Percentiles rank a stretch among this genome's conserved stretches.
Conservation (phyloP, 2,888 invertebrate genomes). For the Ectemnius lituratus region DNA sequence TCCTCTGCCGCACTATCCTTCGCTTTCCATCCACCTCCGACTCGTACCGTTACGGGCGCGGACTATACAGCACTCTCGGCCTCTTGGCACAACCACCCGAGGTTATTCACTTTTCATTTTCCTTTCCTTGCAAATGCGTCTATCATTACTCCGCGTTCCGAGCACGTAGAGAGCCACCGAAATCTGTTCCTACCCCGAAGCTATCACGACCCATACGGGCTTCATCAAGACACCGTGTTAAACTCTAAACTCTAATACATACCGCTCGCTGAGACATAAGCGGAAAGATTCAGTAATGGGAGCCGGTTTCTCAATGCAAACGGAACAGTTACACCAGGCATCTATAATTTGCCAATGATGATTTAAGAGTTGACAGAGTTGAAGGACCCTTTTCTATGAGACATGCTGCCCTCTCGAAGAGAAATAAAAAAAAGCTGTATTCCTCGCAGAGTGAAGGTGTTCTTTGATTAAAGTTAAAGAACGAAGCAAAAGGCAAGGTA, state of each 20-base stretch:
- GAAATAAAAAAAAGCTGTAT: no score
- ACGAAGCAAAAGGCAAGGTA: no score
- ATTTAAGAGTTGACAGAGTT: background rate
- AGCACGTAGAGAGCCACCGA: background rate
- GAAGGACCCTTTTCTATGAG: no score
- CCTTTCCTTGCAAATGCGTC: slow-evolving; percentile 32
- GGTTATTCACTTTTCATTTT: slow-evolving; percentile 58
- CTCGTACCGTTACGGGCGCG: slow-evolving; percentile 65
- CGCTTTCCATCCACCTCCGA: slow-evolving; percentile 46
- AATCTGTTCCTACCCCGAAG: background rate
- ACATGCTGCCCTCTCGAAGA: no score
- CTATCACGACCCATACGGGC: slow-evolving; percentile 1
- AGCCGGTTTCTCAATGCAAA: background rate
- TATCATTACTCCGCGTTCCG: slow-evolving; percentile 17
- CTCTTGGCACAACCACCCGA: slow-evolving; percentile 20
- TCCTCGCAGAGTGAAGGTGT: no score
- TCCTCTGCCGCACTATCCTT: slow-evolving; percentile 41
- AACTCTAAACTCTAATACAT: background rate
- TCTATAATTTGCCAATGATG: background rate
- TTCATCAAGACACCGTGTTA: background rate
- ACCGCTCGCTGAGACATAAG: background rate
- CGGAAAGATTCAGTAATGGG: background rate
- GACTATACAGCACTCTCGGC: slow-evolving; percentile 41
- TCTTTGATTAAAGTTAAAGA: no score
- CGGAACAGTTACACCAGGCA: background rate